phyloP scores from a whole-genome alignment of 2,888 invertebrate species.

The Sphaeridia pumilis region DNA sequence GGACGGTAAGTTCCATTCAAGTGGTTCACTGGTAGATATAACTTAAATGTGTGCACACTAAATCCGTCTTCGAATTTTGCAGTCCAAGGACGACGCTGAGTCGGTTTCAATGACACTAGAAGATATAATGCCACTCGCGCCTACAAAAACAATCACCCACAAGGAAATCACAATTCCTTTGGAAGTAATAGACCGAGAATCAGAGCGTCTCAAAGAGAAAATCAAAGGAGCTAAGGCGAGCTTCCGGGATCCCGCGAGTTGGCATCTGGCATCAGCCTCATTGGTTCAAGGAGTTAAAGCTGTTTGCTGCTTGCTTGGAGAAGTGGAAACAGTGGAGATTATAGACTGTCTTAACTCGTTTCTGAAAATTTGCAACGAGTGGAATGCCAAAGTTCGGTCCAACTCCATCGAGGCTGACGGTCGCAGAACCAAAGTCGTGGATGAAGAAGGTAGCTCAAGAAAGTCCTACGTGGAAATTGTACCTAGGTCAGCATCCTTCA shows the following conservation, averaged over 20 bases:
- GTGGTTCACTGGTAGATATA: conserved; percentile 1
- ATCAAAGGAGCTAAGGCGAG: conserved; percentile 53
- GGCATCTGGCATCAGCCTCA: conserved; percentile 51
- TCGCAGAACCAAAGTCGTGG: conserved; percentile 22
- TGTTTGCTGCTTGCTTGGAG: conserved; percentile 75
- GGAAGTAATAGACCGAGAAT: conserved; percentile 33
- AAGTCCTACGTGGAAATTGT: conserved; percentile 33
- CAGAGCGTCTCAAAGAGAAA: conserved; percentile 30
- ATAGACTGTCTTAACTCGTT: conserved; percentile 60
- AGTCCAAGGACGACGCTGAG: conserved; percentile 60
- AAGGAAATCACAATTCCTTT: conserved; percentile 46
- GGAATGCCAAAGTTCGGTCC: conserved; percentile 26
- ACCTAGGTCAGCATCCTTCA: conserved; percentile 6
- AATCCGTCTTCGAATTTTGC: conserved; percentile 14
- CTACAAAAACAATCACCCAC: conserved; percentile 60
- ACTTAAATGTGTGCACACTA: conserved; percentile 10
- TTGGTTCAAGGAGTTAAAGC: conserved; percentile 86
- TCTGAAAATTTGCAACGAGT: conserved; percentile 45
- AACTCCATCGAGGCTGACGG: conserved; percentile 11
- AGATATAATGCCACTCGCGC: conserved; percentile 65
- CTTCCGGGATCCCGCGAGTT: conserved; percentile 59
- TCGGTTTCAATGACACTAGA: conserved; percentile 63
- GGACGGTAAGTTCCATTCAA: conserved; percentile 50
- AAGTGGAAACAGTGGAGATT: conserved; percentile 77
- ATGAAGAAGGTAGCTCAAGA: conserved; percentile 12